phyloP scores from a whole-genome alignment of 2,797 vertebrate genomes.

The Myotis daubentonii region DNA sequence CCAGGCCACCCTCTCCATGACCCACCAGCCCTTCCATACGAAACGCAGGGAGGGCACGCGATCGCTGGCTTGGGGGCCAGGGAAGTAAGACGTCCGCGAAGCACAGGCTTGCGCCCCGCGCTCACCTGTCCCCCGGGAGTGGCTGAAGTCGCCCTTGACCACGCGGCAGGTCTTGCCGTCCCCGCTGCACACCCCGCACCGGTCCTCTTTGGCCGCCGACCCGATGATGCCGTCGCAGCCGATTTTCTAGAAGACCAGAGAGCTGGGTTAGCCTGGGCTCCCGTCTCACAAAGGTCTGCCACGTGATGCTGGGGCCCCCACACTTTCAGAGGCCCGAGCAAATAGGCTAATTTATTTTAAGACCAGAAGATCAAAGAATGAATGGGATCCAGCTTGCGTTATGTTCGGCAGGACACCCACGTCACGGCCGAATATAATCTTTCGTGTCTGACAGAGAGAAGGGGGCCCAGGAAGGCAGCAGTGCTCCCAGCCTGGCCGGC shows the following conservation, averaged over 20 bases:
- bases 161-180: slow-evolving; percentile 96
- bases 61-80: not conserved
- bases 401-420: not conserved
- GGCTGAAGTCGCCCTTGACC: slow-evolving; percentile 97
- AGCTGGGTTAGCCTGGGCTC: slow-evolving; percentile 67
- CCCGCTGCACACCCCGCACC: slow-evolving; percentile 95
- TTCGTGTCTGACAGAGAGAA: not conserved
- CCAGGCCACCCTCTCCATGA: not conserved
- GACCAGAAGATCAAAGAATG: not conserved
- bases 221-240: slow-evolving; percentile 97
- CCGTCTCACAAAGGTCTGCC: not conserved
- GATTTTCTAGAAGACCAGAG: slow-evolving; percentile 92
- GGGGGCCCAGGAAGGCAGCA: not conserved
- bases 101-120: accelerated
- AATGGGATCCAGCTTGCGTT: not conserved
- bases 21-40: not conserved
- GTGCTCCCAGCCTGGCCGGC: no score
- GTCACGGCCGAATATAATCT: not conserved
- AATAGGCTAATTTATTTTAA: not conserved
- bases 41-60: no score
- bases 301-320: not conserved
- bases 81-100: accelerated
- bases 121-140: slow-evolving; percentile 96
- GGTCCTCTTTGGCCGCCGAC: slow-evolving; percentile 94
- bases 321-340: not conserved